Percentiles rank a stretch among this genome's conserved stretches.
phyloP scores from a whole-genome alignment of 2,113 vertebrate genomes.

The Cairina moschata region DNA sequence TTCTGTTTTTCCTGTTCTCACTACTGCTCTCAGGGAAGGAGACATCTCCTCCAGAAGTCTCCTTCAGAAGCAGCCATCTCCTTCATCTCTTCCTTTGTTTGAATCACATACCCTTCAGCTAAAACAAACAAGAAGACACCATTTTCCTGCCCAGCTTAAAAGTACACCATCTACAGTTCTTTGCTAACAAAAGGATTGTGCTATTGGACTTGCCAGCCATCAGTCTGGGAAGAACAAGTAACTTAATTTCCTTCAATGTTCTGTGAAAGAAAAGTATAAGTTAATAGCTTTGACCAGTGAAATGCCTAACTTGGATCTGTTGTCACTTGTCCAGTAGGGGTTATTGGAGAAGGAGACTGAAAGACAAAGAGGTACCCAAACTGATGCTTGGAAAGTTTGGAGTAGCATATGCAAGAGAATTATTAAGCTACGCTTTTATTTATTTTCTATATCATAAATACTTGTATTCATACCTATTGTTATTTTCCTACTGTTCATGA shows the following conservation, averaged over 20 bases:
- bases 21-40: background rate
- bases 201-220: background rate
- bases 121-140: background rate
- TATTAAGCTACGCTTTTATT: background rate
- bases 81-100: background rate
- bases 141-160: background rate
- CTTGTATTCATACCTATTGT: background rate
- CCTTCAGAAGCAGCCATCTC: background rate
- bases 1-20: background rate
- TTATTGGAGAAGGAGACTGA: background rate
- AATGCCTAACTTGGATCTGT: background rate
- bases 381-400: background rate
- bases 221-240: background rate
- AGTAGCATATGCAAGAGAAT: background rate
- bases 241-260: background rate
- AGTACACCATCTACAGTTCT: background rate
- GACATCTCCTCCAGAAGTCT: background rate
- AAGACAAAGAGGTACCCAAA: background rate
- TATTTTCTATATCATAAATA: background rate
- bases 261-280: background rate
- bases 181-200: background rate
- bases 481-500: background rate
- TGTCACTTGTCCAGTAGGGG: background rate
- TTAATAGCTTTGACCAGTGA: background rate
- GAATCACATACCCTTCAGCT: background rate